Percentiles rank a stretch among this genome's conserved stretches.
Conservation (phyloP, 2,797 vertebrate species). For the Phataginus tetradactyla region DNA sequence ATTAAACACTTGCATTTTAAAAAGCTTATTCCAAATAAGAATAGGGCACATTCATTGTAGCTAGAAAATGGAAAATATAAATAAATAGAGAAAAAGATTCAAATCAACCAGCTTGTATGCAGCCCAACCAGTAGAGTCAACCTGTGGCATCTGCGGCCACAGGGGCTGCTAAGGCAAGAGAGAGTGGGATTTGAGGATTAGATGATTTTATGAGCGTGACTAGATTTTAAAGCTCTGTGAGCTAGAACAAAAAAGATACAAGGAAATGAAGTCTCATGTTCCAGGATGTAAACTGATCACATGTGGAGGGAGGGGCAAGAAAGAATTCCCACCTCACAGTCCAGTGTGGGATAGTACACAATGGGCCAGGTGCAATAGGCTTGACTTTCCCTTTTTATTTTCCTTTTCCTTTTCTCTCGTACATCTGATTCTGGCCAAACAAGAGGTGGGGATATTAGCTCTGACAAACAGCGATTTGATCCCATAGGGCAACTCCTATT, state of each 20-base stretch:
- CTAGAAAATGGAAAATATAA: background rate
- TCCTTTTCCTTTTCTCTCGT: conserved; percentile 65
- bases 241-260: conserved; percentile 76
- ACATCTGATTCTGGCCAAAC: conserved; percentile 75
- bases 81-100: background rate
- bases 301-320: conserved; percentile 60
- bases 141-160: background rate
- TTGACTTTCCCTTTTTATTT: conserved; percentile 65
- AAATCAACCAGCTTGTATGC: background rate
- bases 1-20: background rate
- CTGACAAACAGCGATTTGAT: conserved; percentile 71
- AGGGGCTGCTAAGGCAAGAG: background rate
- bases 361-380: conserved; percentile 69
- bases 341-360: conserved; percentile 30
- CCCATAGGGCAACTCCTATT: conserved; percentile 68
- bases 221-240: conserved; percentile 74
- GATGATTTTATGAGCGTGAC: conserved; percentile 76
- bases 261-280: conserved; percentile 81
- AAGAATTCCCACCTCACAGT: conserved; percentile 61
- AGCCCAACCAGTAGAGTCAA: background rate
- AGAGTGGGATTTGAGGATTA: conserved; percentile 59
- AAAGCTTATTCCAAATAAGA: background rate
- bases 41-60: background rate
- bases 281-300: conserved; percentile 77
- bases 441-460: conserved; percentile 64